Conservation (phyloP, 1,140 invertebrate species). For the Whitmania pigra region DNA sequence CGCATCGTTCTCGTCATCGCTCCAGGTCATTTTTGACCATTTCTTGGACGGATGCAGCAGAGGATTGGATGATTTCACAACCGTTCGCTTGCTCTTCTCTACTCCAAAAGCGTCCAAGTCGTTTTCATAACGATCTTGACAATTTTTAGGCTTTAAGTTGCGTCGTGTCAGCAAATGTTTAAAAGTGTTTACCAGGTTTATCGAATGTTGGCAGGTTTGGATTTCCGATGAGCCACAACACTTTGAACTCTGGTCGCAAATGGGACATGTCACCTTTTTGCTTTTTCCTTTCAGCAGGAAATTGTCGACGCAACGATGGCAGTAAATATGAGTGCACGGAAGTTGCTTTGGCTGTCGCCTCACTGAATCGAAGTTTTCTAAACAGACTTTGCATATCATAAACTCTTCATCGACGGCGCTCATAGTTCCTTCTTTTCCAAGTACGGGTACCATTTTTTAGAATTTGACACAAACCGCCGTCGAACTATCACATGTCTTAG, state of each 20-base stretch:
- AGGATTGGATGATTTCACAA: slow-evolving; percentile 9
- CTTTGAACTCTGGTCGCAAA: neutral
- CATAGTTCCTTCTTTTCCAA: neutral
- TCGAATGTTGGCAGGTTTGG: neutral
- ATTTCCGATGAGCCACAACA: neutral
- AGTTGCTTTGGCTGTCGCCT: neutral
- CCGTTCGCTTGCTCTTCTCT: slow-evolving; percentile 7
- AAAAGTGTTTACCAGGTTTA: neutral
- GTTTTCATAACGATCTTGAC: neutral
- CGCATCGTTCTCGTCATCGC: neutral
- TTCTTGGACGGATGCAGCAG: neutral
- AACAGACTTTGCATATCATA: neutral
- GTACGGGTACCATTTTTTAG: too few relatives aligned
- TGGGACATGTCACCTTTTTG: neutral
- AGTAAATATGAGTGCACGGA: neutral
- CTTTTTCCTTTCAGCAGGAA: neutral
- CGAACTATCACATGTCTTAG: too few relatives aligned
- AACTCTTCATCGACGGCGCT: neutral
- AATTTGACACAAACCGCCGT: too few relatives aligned
- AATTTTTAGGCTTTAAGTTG: neutral
- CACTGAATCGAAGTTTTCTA: neutral
- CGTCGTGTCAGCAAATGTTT: neutral
- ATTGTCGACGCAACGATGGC: neutral
- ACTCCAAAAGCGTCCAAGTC: slow-evolving; percentile 1
- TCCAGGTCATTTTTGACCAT: neutral